Evolutionary conservation across 2,797 vertebrate genomes (phyloP), one percentile per base, ranked within the genome.

Genomic region (Ficedula albicollis): DNA sequence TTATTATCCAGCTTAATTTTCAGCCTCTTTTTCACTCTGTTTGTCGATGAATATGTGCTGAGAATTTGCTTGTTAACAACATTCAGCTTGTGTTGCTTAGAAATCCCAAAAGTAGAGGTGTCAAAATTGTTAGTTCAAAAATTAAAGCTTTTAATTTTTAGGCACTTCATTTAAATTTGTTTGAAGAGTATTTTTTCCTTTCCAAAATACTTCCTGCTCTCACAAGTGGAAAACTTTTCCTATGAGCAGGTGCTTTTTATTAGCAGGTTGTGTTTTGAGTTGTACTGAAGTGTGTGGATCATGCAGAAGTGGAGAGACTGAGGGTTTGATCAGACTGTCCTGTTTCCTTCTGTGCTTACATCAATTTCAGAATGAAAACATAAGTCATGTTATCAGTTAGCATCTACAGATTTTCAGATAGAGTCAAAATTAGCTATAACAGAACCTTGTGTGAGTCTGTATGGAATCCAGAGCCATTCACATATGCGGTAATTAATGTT

Each of bases 401-500:
- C 79, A 67, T 85, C 64, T 93, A 80, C 73, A 72, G 69, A 88
- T 91, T 91, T 88, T 81, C 85, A 77, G 75, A 63, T 30, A 60
- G 59, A 77, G 66, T 87, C 66, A 73, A 67, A 83, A 87, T 60
- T 49, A 87, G 81, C 72, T 63, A 2, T 84, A 73, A 32, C 26
- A 67, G 86, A 83, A 39, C 69, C 39, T 58, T 38, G 43, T 81
- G 74, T 59, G 77, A 67, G 58, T 77, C 68, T 74, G 48, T 77
- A 22, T 87, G 60, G 59, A 90, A 92, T 80, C 75, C 56, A 72
- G 73, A 89, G 38, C 49, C 66, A 30, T 86, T 94, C 77, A 44
- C 59, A 64, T 91, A 74, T 68, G 75, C 75, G n/a, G 78, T 92
- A 86, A 77, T 94, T 93, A 85, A 58, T 86, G 74, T 90, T 95